Conservation (phyloP, 2,797 vertebrate genomes). For the Enteromius thamalakanensis region DNA sequence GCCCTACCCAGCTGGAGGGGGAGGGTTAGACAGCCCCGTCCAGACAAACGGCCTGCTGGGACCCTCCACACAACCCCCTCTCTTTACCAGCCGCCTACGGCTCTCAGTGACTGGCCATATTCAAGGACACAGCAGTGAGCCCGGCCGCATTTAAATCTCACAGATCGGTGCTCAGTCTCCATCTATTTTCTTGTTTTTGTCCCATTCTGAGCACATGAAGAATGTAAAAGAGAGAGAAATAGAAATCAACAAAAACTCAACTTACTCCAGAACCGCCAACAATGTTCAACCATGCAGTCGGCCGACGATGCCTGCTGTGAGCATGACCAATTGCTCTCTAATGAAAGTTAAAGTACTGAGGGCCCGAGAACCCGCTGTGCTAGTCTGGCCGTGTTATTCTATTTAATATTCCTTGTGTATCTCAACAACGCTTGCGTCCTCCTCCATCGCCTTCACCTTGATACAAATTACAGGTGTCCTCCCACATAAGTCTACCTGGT, state of each 20-base stretch:
- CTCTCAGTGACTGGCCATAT: slow-evolving; percentile 77
- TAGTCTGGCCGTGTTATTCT: slow-evolving; percentile 45
- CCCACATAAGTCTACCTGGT: slow-evolving; percentile 35
- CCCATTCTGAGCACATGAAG: slow-evolving; percentile 34
- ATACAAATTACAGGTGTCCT: slow-evolving; percentile 50
- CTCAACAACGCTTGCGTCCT: slow-evolving; percentile 17
- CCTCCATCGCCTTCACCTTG: slow-evolving; percentile 34
- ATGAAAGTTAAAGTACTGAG: slow-evolving; percentile 52
- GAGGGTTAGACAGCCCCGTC: slow-evolving; percentile 68
- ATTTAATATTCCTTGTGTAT: slow-evolving; percentile 45
- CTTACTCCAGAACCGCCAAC: slow-evolving; percentile 27
- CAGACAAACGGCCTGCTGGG: slow-evolving; percentile 76
- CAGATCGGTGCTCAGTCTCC: slow-evolving; percentile 28
- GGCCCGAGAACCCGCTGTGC: slow-evolving; percentile 48
- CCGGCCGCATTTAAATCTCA: slow-evolving; percentile 57
- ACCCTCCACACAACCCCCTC: slow-evolving; percentile 70
- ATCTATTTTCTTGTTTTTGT: slow-evolving; percentile 34
- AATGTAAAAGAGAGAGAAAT: slow-evolving; percentile 10
- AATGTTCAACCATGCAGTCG: slow-evolving; percentile 19
- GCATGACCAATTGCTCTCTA: slow-evolving; percentile 44
- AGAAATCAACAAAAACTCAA: slow-evolving; percentile 47
- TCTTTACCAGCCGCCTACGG: slow-evolving; percentile 77
- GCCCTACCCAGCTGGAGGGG: slow-evolving; percentile 80
- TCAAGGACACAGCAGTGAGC: slow-evolving; percentile 76
- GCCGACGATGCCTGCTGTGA: slow-evolving; percentile 39